Conservation (phyloP, 2,797 vertebrate genomes). For the Amphiprion clarkii region DNA sequence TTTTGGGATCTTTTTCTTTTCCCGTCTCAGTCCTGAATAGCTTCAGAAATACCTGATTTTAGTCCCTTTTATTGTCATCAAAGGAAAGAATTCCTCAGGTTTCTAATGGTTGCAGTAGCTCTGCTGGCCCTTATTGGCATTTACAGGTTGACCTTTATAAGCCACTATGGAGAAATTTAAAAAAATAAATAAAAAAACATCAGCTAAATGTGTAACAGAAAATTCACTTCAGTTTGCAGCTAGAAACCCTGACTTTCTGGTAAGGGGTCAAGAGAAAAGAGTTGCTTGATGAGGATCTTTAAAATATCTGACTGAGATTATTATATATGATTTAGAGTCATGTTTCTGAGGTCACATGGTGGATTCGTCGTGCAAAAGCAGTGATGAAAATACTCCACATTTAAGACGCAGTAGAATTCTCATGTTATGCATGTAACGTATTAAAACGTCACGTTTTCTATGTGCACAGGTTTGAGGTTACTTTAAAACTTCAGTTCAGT, state of each 20-base stretch:
- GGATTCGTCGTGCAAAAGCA: no score
- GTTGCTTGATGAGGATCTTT: neutral
- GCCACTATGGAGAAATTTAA: neutral
- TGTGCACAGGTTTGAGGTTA: no score
- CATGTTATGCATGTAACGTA: no score
- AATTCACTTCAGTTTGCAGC: conserved; percentile 1
- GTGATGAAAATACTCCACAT: no score
- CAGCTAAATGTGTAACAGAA: neutral
- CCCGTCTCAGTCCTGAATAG: conserved; percentile 27
- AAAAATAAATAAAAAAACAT: neutral
- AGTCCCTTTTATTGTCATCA: conserved; percentile 21
- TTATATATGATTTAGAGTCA: neutral
- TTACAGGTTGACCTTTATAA: conserved; percentile 16
- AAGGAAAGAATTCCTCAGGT: conserved; percentile 11
- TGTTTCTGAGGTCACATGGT: no score
- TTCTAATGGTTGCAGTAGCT: neutral
- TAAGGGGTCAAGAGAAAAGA: neutral
- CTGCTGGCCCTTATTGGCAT: conserved; percentile 10
- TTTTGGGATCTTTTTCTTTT: conserved; percentile 2
- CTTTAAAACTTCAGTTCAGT: no score
- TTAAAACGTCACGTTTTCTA: no score
- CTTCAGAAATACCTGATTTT: conserved; percentile 33
- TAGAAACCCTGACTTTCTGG: conserved; percentile 2
- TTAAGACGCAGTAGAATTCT: no score
- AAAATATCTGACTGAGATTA: neutral